Evolutionary conservation across 2,888 invertebrate genomes (phyloP).

Genomic region (Gandaritis pyraliata): DNA sequence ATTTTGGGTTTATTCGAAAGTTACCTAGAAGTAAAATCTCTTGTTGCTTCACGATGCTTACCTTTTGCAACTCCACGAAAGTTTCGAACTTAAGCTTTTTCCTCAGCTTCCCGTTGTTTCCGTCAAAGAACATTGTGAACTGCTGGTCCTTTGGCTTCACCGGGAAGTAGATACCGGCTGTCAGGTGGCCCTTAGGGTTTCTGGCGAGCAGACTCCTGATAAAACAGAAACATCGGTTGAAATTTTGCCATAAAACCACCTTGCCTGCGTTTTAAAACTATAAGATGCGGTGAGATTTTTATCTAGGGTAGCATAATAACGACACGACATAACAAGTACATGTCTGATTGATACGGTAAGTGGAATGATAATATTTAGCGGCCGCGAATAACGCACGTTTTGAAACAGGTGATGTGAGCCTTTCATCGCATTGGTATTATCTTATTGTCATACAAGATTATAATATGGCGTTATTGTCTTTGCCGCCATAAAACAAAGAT

Average conservation of each 20-base stretch:
- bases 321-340: too few relatives aligned
- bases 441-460: conserved; percentile 8
- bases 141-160: conserved; percentile 85
- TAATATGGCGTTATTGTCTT: background rate
- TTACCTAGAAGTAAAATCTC: too few relatives aligned
- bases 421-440: background rate
- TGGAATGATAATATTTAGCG: background rate
- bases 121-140: conserved; percentile 92
- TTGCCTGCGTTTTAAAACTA: too few relatives aligned
- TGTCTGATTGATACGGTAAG: background rate
- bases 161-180: conserved; percentile 94
- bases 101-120: conserved; percentile 87
- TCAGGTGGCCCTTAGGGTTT: conserved; percentile 92
- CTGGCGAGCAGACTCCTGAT: conserved; percentile 91
- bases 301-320: too few relatives aligned
- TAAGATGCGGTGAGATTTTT: too few relatives aligned
- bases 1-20: too few relatives aligned
- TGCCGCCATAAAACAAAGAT: conserved; percentile 1
- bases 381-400: conserved; percentile 19
- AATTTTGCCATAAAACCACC: background rate
- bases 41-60: conserved; percentile 47
- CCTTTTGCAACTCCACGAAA: conserved; percentile 87
- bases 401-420: conserved; percentile 14
- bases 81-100: conserved; percentile 90
- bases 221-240: conserved; percentile 28